Conservation (phyloP, 1,140 invertebrate genomes). For the Camponotus vicinus region DNA sequence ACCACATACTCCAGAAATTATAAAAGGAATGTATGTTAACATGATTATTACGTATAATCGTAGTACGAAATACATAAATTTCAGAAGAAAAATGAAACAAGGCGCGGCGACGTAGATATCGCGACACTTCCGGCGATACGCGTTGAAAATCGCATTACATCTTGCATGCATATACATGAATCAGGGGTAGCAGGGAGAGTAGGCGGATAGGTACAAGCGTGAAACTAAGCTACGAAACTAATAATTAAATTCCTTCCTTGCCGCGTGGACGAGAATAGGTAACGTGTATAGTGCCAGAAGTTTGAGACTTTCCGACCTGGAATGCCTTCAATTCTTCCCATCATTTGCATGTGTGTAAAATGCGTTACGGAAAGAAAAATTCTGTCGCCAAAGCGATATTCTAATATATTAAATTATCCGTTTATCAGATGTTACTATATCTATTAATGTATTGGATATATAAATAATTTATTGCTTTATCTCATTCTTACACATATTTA, state of each 20-base stretch:
- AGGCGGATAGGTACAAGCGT: conserved; percentile 68
- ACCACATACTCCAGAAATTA: background rate
- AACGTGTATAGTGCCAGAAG: conserved; percentile 58
- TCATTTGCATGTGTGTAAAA: conserved; percentile 60
- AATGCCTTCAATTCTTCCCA: conserved; percentile 61
- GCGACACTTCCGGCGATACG: conserved; percentile 54
- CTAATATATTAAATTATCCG: background rate
- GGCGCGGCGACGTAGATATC: background rate
- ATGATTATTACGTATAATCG: background rate
- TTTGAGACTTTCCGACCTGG: conserved; percentile 67
- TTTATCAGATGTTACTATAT: background rate
- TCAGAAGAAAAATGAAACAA: background rate
- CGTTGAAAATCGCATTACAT: conserved; percentile 75
- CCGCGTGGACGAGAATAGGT: conserved; percentile 60
- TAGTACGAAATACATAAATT: conserved; percentile 14
- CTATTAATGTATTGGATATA: background rate
- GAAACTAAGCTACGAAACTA: conserved; percentile 81
- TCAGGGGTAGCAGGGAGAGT: background rate
- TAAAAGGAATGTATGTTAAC: conserved; percentile 6
- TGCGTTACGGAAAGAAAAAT: conserved; percentile 53
- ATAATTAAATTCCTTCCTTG: conserved; percentile 81
- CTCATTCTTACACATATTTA: conserved; percentile 1
- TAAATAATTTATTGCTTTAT: background rate
- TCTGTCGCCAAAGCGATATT: conserved; percentile 14
- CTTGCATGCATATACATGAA: conserved; percentile 81